Conservation (phyloP, 1,140 invertebrate species). For the Globodera rostochiensis region DNA sequence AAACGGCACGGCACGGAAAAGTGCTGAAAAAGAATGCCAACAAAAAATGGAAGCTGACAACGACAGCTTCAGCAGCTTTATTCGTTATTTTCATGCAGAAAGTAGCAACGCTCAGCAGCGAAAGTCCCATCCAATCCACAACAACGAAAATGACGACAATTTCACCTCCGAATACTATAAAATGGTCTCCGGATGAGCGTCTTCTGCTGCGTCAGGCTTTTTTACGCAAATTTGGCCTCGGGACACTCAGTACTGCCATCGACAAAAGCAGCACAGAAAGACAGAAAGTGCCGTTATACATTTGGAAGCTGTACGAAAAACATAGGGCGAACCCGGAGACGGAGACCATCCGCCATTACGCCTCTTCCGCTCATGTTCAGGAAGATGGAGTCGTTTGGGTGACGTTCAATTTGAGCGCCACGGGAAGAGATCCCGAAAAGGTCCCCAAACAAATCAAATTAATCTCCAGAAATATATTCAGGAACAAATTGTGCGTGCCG, state of each 20-base stretch:
- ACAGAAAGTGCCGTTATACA: slow-evolving; percentile 41
- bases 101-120: not conserved
- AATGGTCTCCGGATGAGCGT: not conserved
- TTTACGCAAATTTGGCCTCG: slow-evolving; percentile 28
- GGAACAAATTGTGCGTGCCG: slow-evolving; percentile 12
- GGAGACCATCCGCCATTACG: slow-evolving; percentile 47
- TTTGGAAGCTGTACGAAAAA: slow-evolving; percentile 50
- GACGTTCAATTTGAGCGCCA: slow-evolving; percentile 36
- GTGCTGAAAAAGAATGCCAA: not conserved
- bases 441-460: slow-evolving; percentile 8
- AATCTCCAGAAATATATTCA: not conserved
- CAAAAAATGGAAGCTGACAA: not conserved
- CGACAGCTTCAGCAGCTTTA: not conserved
- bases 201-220: not conserved
- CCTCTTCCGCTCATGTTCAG: slow-evolving; percentile 23
- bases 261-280: not conserved
- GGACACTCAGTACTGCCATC: slow-evolving; percentile 1
- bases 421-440: slow-evolving; percentile 18
- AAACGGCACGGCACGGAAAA: not conserved
- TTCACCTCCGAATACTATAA: not conserved
- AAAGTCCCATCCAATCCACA: not conserved
- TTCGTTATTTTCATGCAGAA: not conserved
- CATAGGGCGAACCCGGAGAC: slow-evolving; percentile 22
- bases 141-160: not conserved
- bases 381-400: slow-evolving; percentile 21